Evolutionary conservation across 2,797 vertebrate species (phyloP), one percentile per base, ranked within the genome.

Genomic region (Leptoclinus maculatus): DNA sequence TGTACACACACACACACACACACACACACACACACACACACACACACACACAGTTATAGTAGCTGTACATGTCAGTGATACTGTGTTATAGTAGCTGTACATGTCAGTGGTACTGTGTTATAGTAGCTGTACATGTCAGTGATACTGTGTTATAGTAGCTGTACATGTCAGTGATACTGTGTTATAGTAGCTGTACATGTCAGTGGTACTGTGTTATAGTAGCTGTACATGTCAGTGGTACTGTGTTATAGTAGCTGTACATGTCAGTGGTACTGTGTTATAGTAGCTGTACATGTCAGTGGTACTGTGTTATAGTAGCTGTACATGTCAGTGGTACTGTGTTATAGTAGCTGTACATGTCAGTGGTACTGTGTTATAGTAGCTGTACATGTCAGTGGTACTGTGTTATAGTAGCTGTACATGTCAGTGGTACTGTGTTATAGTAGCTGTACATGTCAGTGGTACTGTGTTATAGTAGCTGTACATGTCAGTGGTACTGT

Each of bases 121-220:
- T 32, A 60, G 11, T 25, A n/a, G 23, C 23, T 64, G 7, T 60
- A 51, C 74, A 75, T 67, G 36, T 36, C 62, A 66, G 2, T 9
- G 36, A n/a, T n/a, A n/a, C n/a, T n/a, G n/a, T n/a, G n/a, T n/a
- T n/a, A 17, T 32, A 60, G 11, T 25, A n/a, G 23, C 23, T 64
- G 7, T 60, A 51, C 74, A 75, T 67, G 36, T 36, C 62, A 66
- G 2, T 9, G 36, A n/a, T n/a, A n/a, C n/a, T n/a, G n/a, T n/a
- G n/a, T n/a, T n/a, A 17, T 32, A 60, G 11, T 25, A n/a, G 23
- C 23, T 64, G 7, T 60, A 51, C 74, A 75, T 67, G 36, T 36
- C 62, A 66, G 2, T 9, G 36, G 36, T 5, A 53, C n/a, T n/a
- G n/a, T n/a, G n/a, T n/a, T n/a, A 17, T 32, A 60, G 11, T 25